phyloP scores from a whole-genome alignment of 2,888 invertebrate genomes.

The Cordilura impudica region DNA sequence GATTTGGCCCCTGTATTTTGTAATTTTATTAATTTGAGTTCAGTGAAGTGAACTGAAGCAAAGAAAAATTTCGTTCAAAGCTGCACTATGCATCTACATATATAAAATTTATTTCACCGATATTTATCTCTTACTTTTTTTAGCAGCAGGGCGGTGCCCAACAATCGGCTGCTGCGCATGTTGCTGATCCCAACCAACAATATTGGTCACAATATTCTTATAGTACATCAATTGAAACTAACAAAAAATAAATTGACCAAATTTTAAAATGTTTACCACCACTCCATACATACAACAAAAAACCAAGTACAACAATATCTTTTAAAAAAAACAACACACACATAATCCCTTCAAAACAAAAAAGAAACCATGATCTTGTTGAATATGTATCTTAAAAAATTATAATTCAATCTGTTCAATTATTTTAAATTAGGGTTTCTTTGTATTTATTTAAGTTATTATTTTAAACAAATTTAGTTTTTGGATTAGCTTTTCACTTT shows the following conservation, averaged over 20 bases:
- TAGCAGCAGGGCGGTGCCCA: slow-evolving; percentile 63
- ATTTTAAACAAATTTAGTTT: slow-evolving; percentile 25
- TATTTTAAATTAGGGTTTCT: slow-evolving; percentile 35
- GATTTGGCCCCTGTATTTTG: no score
- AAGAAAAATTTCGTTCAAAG: no score
- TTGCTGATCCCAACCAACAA: slow-evolving; percentile 72
- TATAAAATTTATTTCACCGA: background rate
- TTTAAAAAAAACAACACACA: slow-evolving; percentile 9
- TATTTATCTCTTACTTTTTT: slow-evolving; percentile 3
- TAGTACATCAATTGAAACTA: slow-evolving; percentile 70
- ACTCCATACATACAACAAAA: slow-evolving; percentile 15
- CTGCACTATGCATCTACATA: background rate
- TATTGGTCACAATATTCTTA: slow-evolving; percentile 78
- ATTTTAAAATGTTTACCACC: slow-evolving; percentile 8
- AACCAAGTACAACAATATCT: slow-evolving; percentile 49
- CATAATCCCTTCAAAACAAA: background rate
- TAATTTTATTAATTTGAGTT: no score
- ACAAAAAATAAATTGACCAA: slow-evolving; percentile 46
- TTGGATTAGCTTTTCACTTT: slow-evolving; percentile 14
- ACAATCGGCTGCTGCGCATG: slow-evolving; percentile 63
- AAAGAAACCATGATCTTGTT: background rate
- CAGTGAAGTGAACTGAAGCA: no score
- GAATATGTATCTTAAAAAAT: slow-evolving; percentile 4
- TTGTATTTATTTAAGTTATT: slow-evolving; percentile 24
- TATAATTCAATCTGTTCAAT: slow-evolving; percentile 19